These are phyloP conservation scores for Apoderus coryli DNA, from an alignment of 2,888 invertebrate genomes.

Conservation along the genomic window DNA sequence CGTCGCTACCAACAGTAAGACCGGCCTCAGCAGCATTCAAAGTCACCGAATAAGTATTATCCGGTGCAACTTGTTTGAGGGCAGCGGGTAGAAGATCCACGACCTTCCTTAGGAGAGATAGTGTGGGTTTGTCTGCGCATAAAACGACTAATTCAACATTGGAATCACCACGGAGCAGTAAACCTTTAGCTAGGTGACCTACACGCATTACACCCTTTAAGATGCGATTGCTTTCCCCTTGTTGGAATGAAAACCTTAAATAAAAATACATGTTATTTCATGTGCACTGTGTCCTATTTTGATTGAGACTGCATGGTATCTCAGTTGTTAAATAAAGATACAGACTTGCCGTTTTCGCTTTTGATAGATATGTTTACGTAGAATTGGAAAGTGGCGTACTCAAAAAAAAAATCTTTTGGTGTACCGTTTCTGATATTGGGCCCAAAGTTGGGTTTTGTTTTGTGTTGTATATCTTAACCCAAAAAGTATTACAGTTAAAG, in stretches of 20 bases:
- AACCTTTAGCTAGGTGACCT: slow-evolving; percentile 77
- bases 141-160: slow-evolving; percentile 86
- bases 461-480: too few relatives aligned
- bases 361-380: too few relatives aligned
- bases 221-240: slow-evolving; percentile 50
- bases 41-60: slow-evolving; percentile 71
- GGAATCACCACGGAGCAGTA: slow-evolving; percentile 79
- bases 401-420: too few relatives aligned
- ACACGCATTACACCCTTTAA: slow-evolving; percentile 96
- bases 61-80: slow-evolving; percentile 53
- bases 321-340: too few relatives aligned
- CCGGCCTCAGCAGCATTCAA: slow-evolving; percentile 75
- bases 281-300: too few relatives aligned
- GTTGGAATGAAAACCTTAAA: slow-evolving; percentile 48
- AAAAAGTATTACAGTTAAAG: too few relatives aligned
- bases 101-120: slow-evolving; percentile 67
- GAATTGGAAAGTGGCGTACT: too few relatives aligned
- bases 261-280: too few relatives aligned
- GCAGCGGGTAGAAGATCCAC: slow-evolving; percentile 72
- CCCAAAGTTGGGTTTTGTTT: too few relatives aligned
- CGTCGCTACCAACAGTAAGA: slow-evolving; percentile 65
- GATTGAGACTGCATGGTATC: too few relatives aligned
- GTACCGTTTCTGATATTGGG: too few relatives aligned
- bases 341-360: too few relatives aligned
- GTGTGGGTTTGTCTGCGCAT: slow-evolving; percentile 88